These are phyloP conservation scores for Saccopteryx leptura DNA, from an alignment of 2,113 vertebrate genomes.

Conservation along the genomic window DNA sequence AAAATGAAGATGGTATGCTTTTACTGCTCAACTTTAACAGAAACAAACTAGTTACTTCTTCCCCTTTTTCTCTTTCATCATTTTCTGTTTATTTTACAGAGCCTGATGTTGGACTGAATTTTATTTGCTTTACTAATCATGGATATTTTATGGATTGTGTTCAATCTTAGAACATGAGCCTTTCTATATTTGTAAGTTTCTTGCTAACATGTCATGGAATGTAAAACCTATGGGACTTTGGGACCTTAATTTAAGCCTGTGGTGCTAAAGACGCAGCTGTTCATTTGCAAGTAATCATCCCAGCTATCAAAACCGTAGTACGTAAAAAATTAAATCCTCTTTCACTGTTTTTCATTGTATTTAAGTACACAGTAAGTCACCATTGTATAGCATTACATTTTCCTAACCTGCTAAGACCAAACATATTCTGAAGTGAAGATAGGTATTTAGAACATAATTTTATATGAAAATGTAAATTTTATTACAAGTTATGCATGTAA, in stretches of 20 bases:
- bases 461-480: slow-evolving; percentile 57
- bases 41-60: slow-evolving; percentile 5
- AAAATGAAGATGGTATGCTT: background rate
- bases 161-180: slow-evolving; percentile 77
- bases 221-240: slow-evolving; percentile 86
- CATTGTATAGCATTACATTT: slow-evolving; percentile 63
- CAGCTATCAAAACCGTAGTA: slow-evolving; percentile 77
- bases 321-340: slow-evolving; percentile 77
- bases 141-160: slow-evolving; percentile 74
- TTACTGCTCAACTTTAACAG: background rate
- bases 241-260: slow-evolving; percentile 86
- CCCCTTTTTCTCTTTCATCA: background rate
- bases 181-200: slow-evolving; percentile 87
- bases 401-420: slow-evolving; percentile 58
- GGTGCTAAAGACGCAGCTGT: slow-evolving; percentile 85
- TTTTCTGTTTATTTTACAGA: slow-evolving; percentile 51
- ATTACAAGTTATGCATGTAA: slow-evolving; percentile 74
- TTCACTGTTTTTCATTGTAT: slow-evolving; percentile 73
- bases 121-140: slow-evolving; percentile 79
- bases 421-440: slow-evolving; percentile 71
- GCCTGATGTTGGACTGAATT: slow-evolving; percentile 55
- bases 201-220: slow-evolving; percentile 82
- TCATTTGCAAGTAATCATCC: slow-evolving; percentile 86
- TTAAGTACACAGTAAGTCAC: slow-evolving; percentile 73
- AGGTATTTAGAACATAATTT: slow-evolving; percentile 63